A percentile compares a stretch with the other conserved stretches of the same genome.
Evolutionary conservation across 2,113 vertebrate species (phyloP).

Genomic region (Oxyura jamaicensis): DNA sequence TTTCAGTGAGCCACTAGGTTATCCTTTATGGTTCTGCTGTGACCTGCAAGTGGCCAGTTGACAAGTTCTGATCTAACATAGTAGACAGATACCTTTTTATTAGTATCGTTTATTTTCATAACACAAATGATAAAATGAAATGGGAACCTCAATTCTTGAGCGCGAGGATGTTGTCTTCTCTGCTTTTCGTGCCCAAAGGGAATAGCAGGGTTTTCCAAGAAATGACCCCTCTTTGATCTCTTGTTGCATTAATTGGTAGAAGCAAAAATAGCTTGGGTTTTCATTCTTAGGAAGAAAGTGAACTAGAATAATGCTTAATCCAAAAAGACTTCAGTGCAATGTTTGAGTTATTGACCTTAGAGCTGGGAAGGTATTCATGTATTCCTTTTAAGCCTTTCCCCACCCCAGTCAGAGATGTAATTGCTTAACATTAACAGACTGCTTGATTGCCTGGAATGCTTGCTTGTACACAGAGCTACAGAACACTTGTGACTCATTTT

Average conservation of each 20-base stretch:
- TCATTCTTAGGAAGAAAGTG: not conserved
- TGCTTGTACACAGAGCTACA: not conserved
- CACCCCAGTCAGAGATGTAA: not conserved
- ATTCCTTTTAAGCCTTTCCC: not conserved
- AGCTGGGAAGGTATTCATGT: not conserved
- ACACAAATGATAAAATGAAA: not conserved
- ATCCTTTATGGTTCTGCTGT: not conserved
- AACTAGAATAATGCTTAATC: not conserved
- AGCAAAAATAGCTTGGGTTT: not conserved
- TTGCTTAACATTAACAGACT: not conserved
- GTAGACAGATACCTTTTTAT: not conserved
- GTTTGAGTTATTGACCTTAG: not conserved
- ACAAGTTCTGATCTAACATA: not conserved
- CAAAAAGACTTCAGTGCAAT: not conserved
- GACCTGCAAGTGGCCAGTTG: not conserved
- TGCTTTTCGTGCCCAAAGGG: not conserved
- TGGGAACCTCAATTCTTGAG: not conserved
- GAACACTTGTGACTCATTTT: constrained; percentile 33
- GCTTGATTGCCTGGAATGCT: not conserved
- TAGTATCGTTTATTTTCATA: not conserved
- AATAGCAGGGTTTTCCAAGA: not conserved
- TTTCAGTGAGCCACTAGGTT: not conserved
- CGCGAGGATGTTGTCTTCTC: not conserved
- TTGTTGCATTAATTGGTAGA: not conserved
- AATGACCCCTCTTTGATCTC: rapidly evolving